Percentiles rank a stretch among this genome's conserved stretches.
Conservation (phyloP, 2,888 invertebrate species). For the Lissocephala sabroskyi region DNA sequence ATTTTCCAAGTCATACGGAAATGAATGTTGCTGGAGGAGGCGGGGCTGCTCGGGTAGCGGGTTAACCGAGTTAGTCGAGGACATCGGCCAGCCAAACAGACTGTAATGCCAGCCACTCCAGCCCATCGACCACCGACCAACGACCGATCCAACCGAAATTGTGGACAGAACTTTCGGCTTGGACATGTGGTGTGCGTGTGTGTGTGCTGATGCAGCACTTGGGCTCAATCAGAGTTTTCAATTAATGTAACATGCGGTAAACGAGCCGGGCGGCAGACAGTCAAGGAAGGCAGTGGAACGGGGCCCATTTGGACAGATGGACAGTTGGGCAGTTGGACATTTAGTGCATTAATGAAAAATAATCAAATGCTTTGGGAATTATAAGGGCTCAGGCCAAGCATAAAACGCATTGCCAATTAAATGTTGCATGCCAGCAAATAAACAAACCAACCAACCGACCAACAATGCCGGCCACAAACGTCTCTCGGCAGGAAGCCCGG, state of each 20-base stretch:
- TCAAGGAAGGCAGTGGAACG: too few species aligned
- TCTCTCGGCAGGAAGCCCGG: too few species aligned
- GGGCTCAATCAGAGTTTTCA: constrained; percentile 49
- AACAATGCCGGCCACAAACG: background rate
- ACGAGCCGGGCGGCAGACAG: too few species aligned
- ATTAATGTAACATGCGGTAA: constrained; percentile 38
- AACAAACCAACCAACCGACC: constrained; percentile 17
- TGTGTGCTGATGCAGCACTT: constrained; percentile 11
- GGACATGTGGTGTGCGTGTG: constrained; percentile 8
- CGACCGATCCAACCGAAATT: background rate
- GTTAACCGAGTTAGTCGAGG: background rate
- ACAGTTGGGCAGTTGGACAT: background rate
- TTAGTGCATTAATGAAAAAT: constrained; percentile 12
- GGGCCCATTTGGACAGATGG: too few species aligned
- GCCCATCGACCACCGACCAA: background rate
- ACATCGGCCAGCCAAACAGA: background rate
- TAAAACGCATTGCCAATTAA: constrained; percentile 16
- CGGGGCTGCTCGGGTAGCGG: background rate
- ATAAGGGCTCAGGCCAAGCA: constrained; percentile 2
- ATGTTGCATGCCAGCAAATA: constrained; percentile 10
- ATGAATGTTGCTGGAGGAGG: constrained; percentile 48
- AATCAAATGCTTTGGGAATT: constrained; percentile 8
- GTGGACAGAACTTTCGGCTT: constrained; percentile 1
- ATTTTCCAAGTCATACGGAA: constrained; percentile 63
- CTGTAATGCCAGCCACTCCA: background rate